These are phyloP conservation scores for Meloidogyne floridensis DNA, from an alignment of 1,140 invertebrate genomes.

Conservation along the genomic window DNA sequence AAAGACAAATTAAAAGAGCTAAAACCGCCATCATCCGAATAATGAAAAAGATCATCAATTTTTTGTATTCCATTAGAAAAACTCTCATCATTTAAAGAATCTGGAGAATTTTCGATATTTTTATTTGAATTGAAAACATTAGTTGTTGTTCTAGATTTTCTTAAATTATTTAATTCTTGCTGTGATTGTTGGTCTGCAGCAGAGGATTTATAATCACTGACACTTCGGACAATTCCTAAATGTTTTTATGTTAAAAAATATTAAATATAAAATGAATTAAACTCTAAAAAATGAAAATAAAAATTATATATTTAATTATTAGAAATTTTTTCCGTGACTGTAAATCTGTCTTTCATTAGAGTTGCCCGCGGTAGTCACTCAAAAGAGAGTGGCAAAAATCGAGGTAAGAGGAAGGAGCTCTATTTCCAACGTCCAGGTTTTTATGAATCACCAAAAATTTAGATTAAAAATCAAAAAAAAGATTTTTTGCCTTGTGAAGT, in stretches of 20 bases:
- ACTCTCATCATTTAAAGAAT: conserved; percentile 6
- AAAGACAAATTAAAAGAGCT: conserved; percentile 23
- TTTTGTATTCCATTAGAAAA: conserved; percentile 33
- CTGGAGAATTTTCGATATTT: conserved; percentile 9
- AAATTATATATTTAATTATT: too few species aligned
- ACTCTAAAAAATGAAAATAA: too few species aligned
- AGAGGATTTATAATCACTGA: conserved; percentile 61
- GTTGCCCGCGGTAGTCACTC: too few species aligned
- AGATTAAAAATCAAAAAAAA: too few species aligned
- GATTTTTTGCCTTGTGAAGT: conserved; percentile 10
- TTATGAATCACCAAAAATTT: too few species aligned
- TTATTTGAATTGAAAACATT: neutral
- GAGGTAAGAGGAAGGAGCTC: too few species aligned
- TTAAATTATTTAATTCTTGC: conserved; percentile 37
- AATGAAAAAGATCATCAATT: conserved; percentile 43
- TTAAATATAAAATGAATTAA: too few species aligned
- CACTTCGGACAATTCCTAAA: conserved; percentile 56
- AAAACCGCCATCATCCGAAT: conserved; percentile 40
- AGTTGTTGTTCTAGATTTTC: conserved; percentile 48
- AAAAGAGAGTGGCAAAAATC: too few species aligned
- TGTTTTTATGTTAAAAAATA: too few species aligned
- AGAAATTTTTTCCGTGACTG: too few species aligned
- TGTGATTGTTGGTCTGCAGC: conserved; percentile 37
- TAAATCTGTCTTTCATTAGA: too few species aligned
- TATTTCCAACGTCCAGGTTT: too few species aligned